Conservation (phyloP, 2,113 vertebrate genomes). For the Dromaius novaehollandiae region DNA sequence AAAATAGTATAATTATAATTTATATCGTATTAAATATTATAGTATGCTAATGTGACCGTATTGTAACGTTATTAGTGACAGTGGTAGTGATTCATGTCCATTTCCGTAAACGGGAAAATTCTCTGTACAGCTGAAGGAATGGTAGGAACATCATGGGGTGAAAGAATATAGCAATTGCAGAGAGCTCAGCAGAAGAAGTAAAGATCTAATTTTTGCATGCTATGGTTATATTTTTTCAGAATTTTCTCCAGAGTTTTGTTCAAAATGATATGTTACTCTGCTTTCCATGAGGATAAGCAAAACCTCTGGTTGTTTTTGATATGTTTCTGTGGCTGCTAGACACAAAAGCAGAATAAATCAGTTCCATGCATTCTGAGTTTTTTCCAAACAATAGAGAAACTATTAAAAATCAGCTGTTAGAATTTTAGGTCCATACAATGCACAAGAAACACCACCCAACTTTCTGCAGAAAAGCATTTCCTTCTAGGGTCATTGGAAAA, state of each 20-base stretch:
- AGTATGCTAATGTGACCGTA: not conserved
- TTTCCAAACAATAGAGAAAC: not conserved
- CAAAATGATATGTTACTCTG: not conserved
- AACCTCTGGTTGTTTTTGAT: not conserved
- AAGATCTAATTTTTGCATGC: not conserved
- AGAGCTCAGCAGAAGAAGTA: not conserved
- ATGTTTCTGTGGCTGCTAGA: not conserved
- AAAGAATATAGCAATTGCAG: not conserved
- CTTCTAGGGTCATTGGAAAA: not conserved
- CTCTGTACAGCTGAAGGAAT: not conserved
- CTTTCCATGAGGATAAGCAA: not conserved
- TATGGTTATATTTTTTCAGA: not conserved
- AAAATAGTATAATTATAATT: not conserved
- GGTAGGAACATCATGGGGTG: not conserved
- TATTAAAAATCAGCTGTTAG: not conserved
- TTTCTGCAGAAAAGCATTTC: not conserved
- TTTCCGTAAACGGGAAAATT: not conserved
- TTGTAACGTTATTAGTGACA: not conserved
- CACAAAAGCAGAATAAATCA: not conserved
- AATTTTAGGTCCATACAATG: not conserved
- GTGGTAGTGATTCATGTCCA: not conserved
- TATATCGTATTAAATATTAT: not conserved
- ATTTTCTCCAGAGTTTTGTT: not conserved
- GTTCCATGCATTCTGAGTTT: not conserved
- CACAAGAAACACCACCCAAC: not conserved